Evolutionary conservation across 2,888 invertebrate species (phyloP).

Genomic region (Leptothorax acervorum): DNA sequence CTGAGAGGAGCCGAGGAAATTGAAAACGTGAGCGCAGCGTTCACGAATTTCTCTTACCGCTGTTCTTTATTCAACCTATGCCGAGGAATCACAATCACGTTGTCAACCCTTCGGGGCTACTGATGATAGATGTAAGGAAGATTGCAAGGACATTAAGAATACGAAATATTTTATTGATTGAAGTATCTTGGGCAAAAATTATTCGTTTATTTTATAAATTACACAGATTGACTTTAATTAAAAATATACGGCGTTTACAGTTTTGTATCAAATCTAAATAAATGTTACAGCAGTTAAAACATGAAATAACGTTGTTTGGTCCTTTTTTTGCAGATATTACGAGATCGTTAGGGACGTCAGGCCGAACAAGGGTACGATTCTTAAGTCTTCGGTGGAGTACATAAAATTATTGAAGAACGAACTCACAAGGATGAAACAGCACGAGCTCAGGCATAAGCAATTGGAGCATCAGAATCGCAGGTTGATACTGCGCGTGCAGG

Average conservation of each 20-base stretch:
- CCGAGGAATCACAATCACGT: neutral
- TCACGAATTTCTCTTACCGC: neutral
- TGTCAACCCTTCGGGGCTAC: neutral
- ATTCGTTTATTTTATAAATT: slow-evolving; percentile 7
- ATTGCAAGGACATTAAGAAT: neutral
- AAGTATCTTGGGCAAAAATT: neutral
- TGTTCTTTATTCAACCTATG: neutral
- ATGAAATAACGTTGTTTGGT: neutral
- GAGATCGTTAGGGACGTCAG: slow-evolving; percentile 95
- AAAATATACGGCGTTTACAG: neutral
- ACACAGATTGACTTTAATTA: neutral
- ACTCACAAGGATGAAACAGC: slow-evolving; percentile 91
- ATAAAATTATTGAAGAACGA: slow-evolving; percentile 94
- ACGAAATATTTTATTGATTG: neutral
- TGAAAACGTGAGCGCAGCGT: slow-evolving; percentile 4
- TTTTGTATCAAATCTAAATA: neutral
- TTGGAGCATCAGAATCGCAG: slow-evolving; percentile 94
- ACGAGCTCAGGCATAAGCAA: slow-evolving; percentile 92
- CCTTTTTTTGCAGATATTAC: slow-evolving; percentile 88
- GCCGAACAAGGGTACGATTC: slow-evolving; percentile 97
- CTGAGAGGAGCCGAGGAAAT: neutral
- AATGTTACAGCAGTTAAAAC: neutral
- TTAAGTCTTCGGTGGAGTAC: slow-evolving; percentile 99
- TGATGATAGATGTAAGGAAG: neutral
- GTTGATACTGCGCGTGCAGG: slow-evolving; percentile 93